Base-by-base conservation (phyloP, 2,888 invertebrate species). In the Pseudococcus jackbeardsleyi region DNA sequence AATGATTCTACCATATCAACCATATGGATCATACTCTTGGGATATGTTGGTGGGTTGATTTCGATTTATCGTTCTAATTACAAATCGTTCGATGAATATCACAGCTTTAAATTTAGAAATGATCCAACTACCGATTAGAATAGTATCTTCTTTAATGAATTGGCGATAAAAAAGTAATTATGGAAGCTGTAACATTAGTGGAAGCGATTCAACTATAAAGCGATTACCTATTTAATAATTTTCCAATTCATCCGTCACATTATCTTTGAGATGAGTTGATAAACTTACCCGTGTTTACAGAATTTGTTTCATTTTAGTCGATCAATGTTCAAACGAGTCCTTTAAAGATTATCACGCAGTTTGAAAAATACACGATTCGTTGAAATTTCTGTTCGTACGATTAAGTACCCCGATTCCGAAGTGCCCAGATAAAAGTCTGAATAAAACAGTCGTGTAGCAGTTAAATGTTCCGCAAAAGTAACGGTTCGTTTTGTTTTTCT, bases 81-180 rank as follows among this genome's bases (percentile, higher is more conserved):
- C 77, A 42, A n/a, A 0, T 42, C 9, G 19, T 42, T 19, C 46
- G 79, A 19, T 4, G 46, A 46, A 46, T 46, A 82, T 46, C 19
- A 39, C 12, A 19, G n/a, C 19, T 82, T 82, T 82, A 46, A 82
- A 82, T n/a, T 15, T 82, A 82, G 79, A 82, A 82, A 82, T 82
- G 79, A 82, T 39, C n/a, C 42, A 46, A 42, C 46, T 19, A 19
- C 11, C 79, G 17, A 82, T 82, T 17, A 82, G 7, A 82, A 82
- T 46, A 19, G 12, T 46, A 46, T 46, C 79, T n/a, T n/a, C 3
- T 17, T 39, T 42, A 79, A 8, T 42, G 39, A 42, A 19, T 19
- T 11, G 79, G 79, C 46, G 79, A 82, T 82, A 82, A 82, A 19
- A 82, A 82, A 46, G 79, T 46, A 82, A 82, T 82, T 82, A 82